Evolutionary conservation across 53 echinoderm and acorn worm species (phyloP), one percentile per base, ranked within the genome.

Genomic region (Henricia sp.): DNA sequence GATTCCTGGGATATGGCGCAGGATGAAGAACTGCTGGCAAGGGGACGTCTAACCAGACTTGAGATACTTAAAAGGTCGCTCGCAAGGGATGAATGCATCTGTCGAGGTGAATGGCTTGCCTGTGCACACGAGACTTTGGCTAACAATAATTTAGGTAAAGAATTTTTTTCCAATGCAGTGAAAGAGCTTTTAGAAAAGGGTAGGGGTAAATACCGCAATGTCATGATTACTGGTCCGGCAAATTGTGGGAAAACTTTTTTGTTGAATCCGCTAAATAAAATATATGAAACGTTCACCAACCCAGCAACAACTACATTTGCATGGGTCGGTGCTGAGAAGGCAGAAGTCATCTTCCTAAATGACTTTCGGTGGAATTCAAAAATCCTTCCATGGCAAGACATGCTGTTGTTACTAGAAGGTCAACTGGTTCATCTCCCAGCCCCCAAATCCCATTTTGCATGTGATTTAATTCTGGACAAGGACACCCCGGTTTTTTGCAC

Each of bases 341-440:
- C 83, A 0, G 83, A 83, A 52, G 67, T 83, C 0, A 50, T 83
- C 32, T 83, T 83, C n/a, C 32, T 52, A 67, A 83, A 83, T 40
- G 83, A 83, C 83, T 84, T 71, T 71, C 29, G 72, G 1, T 59
- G 72, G 85, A 57, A 40, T 26, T 42, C 56, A n/a, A 34, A 86
- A 53, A 59, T 76, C 33, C 65, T 86, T 0, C 64, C 87, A 0
- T 86, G 86, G 86, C 74, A 67, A 17, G 86, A 86, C 32, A 17
- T 86, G 26, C 38, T 86, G n/a, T 21, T 38, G 12, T 32, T 83
- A 9, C 40, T 83, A 54, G 84, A 83, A 32, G 84, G 84, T 37
- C 70, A 83, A 37, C 12, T 39, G n/a, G 38, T 83, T 26, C 84
- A 83, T 53, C 54, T 83, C 10, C 38, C 84, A 14, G 84, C 56